These are phyloP conservation scores for Cheilosia variabilis DNA, from an alignment of 2,888 invertebrate genomes.

Conservation along the genomic window DNA sequence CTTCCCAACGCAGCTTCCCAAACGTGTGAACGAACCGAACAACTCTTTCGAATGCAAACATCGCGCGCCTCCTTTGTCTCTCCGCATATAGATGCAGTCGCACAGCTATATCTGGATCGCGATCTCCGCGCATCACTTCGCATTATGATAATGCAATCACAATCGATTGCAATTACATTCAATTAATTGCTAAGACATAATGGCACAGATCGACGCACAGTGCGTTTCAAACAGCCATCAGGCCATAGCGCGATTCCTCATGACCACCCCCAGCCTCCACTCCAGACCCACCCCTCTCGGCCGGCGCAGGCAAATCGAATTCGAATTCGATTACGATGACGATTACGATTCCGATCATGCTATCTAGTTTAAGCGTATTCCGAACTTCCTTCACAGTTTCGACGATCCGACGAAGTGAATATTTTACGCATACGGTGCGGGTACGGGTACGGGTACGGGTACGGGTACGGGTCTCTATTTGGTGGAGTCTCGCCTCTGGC, in stretches of 20 bases:
- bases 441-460: too few species aligned
- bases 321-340: constrained; percentile 19
- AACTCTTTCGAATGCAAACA: constrained; percentile 31
- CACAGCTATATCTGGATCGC: constrained; percentile 10
- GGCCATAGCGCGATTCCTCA: too few species aligned
- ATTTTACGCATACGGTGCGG: constrained; percentile 53
- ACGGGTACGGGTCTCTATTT: constrained; percentile 28
- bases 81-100: constrained; percentile 16
- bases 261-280: neutral
- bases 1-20: neutral
- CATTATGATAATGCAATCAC: constrained; percentile 49
- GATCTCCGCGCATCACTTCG: constrained; percentile 7
- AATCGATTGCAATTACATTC: constrained; percentile 54
- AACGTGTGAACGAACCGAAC: constrained; percentile 32
- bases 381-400: constrained; percentile 65
- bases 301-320: constrained; percentile 1
- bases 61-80: constrained; percentile 32
- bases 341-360: constrained; percentile 73
- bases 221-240: neutral
- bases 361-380: constrained; percentile 74
- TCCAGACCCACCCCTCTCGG: constrained; percentile 9
- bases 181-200: constrained; percentile 54
- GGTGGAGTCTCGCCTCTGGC: constrained; percentile 39
- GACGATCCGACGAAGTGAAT: constrained; percentile 52
- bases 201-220: constrained; percentile 32